Evolutionary conservation across 2,888 invertebrate species (phyloP).

Genomic region (Epirrhoe tristata): DNA sequence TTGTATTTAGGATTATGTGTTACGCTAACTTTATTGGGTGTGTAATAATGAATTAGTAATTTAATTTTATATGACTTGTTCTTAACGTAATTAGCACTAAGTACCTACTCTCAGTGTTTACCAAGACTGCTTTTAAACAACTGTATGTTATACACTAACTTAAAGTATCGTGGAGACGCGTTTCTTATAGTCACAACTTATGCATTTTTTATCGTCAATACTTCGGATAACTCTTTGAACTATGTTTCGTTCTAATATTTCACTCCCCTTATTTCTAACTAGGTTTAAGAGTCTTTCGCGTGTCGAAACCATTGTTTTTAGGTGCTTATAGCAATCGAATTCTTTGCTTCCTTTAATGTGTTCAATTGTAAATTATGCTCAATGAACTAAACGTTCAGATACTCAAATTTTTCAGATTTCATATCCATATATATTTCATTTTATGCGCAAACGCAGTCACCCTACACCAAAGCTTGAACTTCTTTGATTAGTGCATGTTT

Average conservation of each 20-base stretch:
- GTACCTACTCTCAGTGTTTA: constrained; percentile 84
- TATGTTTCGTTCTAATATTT: constrained; percentile 65
- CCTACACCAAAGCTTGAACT: constrained; percentile 21
- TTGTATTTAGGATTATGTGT: constrained; percentile 79
- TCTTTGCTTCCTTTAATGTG: constrained; percentile 79
- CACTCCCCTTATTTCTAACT: constrained; percentile 68
- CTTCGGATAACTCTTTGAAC: constrained; percentile 72
- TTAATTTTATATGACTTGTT: constrained; percentile 81
- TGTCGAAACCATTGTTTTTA: constrained; percentile 41
- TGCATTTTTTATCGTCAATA: constrained; percentile 83
- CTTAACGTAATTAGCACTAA: constrained; percentile 78
- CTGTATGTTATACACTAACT: constrained; percentile 79
- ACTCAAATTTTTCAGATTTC: constrained; percentile 47
- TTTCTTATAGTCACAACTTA: constrained; percentile 81
- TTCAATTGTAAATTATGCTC: constrained; percentile 79
- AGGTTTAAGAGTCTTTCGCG: constrained; percentile 48
- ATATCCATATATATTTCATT: constrained; percentile 26
- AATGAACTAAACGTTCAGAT: constrained; percentile 62
- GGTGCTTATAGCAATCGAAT: constrained; percentile 61
- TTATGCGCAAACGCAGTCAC: constrained; percentile 32
- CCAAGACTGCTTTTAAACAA: constrained; percentile 85
- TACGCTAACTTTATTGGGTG: constrained; percentile 68
- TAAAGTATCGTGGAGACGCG: constrained; percentile 64
- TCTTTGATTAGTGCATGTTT: constrained; percentile 25
- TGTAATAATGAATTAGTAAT: constrained; percentile 75